A percentile compares a stretch with the other conserved stretches of the same genome.
Conservation (phyloP, 2,797 vertebrate genomes). For the Chiroxiphia lanceolata region DNA sequence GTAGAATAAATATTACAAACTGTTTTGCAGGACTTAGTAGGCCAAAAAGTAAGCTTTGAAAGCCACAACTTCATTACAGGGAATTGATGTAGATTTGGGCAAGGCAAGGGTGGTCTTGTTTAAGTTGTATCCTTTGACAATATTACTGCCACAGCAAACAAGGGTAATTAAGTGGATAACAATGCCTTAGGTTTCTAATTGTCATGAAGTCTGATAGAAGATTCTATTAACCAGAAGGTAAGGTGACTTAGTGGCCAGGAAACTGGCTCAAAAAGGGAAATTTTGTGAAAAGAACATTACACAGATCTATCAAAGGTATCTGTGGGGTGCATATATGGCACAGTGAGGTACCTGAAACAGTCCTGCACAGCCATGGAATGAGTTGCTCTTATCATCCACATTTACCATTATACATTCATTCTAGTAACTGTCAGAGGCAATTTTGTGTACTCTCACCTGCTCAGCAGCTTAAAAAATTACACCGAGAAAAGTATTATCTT, state of each 20-base stretch:
- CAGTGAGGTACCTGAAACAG: neutral
- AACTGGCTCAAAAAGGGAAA: neutral
- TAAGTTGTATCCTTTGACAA: neutral
- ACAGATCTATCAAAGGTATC: neutral
- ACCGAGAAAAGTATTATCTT: neutral
- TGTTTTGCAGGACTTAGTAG: neutral
- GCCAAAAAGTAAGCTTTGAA: neutral
- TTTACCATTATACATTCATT: neutral
- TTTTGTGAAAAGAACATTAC: neutral
- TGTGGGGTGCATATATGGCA: rapidly evolving
- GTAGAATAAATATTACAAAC: slow-evolving; percentile 30
- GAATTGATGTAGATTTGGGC: neutral
- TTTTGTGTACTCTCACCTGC: neutral
- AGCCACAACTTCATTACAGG: neutral
- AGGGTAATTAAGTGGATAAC: neutral
- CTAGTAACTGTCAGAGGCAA: neutral
- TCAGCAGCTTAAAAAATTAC: neutral
- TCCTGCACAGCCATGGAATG: neutral
- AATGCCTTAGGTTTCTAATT: neutral
- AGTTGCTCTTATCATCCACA: neutral
- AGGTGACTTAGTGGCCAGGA: neutral
- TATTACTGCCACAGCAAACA: neutral
- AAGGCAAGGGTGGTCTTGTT: neutral
- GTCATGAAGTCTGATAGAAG: neutral
- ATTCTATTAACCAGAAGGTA: neutral